These are phyloP conservation scores for Lasaia peninsularis DNA, from an alignment of 1,140 invertebrate genomes.

Conservation along the genomic window DNA sequence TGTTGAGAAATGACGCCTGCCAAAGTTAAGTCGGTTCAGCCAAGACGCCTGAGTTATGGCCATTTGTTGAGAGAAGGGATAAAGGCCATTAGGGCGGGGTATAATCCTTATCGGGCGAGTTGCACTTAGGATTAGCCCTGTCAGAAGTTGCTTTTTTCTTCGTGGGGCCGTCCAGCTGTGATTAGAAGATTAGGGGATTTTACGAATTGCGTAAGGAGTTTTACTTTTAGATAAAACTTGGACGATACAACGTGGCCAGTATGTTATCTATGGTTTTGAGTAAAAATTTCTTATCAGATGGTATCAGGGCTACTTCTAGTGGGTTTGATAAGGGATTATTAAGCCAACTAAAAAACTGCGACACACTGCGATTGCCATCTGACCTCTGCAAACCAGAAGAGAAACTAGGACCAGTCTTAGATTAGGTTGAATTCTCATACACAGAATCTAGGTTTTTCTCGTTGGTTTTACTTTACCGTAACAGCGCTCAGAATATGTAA, in stretches of 20 bases:
- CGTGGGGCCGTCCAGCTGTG: conserved; percentile 52
- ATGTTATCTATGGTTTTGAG: no score
- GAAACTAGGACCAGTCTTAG: no score
- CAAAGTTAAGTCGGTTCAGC: conserved; percentile 75
- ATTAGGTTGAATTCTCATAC: no score
- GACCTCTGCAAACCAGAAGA: no score
- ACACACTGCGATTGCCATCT: no score
- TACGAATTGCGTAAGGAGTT: conserved; percentile 28
- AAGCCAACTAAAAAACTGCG: no score
- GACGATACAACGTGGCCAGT: background rate
- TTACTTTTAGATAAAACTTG: conserved; percentile 13
- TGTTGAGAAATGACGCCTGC: conserved; percentile 75
- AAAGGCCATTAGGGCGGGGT: conserved; percentile 69
- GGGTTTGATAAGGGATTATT: no score
- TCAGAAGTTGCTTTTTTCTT: conserved; percentile 73
- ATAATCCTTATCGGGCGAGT: conserved; percentile 74
- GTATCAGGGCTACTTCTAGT: no score
- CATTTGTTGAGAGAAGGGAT: conserved; percentile 71
- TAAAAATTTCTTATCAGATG: no score
- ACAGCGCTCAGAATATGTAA: no score
- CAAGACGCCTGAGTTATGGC: conserved; percentile 67
- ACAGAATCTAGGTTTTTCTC: no score
- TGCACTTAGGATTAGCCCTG: conserved; percentile 75
- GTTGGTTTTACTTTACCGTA: no score
- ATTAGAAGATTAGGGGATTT: conserved; percentile 59